These are phyloP conservation scores for Carterocephalus palaemon DNA, from an alignment of 2,888 invertebrate species.

Conservation along the genomic window DNA sequence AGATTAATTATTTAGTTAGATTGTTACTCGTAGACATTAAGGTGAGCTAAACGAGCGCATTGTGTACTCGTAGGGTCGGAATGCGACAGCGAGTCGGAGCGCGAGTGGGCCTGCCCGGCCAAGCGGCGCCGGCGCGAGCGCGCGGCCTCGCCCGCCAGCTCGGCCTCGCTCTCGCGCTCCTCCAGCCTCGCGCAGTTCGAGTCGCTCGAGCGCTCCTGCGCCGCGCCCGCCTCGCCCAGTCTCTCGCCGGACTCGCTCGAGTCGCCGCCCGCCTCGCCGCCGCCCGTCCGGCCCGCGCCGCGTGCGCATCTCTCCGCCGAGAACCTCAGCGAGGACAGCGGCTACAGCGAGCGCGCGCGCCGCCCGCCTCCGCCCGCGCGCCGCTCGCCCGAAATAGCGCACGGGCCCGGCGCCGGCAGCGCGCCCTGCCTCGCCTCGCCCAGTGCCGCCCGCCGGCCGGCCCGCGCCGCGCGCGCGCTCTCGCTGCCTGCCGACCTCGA, in stretches of 20 bases:
- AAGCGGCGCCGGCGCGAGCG: constrained; percentile 84
- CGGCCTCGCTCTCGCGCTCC: constrained; percentile 84
- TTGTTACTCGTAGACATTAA: too few relatives aligned
- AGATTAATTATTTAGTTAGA: too few relatives aligned
- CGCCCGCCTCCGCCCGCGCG: constrained; percentile 57
- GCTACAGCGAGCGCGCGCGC: constrained; percentile 82
- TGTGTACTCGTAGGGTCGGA: constrained; percentile 60
- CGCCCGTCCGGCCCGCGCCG: constrained; percentile 54
- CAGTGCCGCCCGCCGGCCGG: constrained; percentile 55
- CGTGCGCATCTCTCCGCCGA: constrained; percentile 83
- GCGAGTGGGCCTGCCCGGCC: constrained; percentile 86
- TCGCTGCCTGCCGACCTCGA: constrained; percentile 83
- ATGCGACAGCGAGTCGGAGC: constrained; percentile 83
- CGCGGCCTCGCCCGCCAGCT: constrained; percentile 61
- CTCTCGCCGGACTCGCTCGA: constrained; percentile 73
- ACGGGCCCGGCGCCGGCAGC: constrained; percentile 54
- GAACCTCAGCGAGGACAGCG: constrained; percentile 89
- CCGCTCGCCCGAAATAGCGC: constrained; percentile 59
- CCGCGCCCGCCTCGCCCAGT: constrained; percentile 65
- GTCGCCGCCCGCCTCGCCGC: constrained; percentile 64
- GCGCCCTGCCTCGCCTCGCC: constrained; percentile 61
- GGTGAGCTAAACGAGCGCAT: too few relatives aligned
- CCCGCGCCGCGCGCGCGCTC: constrained; percentile 65
- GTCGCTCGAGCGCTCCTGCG: constrained; percentile 83
- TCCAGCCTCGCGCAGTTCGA: constrained; percentile 92